Evolutionary conservation across 2,888 invertebrate genomes (phyloP), one percentile per base, ranked within the genome.

Genomic region (Bellardia bayeri): DNA sequence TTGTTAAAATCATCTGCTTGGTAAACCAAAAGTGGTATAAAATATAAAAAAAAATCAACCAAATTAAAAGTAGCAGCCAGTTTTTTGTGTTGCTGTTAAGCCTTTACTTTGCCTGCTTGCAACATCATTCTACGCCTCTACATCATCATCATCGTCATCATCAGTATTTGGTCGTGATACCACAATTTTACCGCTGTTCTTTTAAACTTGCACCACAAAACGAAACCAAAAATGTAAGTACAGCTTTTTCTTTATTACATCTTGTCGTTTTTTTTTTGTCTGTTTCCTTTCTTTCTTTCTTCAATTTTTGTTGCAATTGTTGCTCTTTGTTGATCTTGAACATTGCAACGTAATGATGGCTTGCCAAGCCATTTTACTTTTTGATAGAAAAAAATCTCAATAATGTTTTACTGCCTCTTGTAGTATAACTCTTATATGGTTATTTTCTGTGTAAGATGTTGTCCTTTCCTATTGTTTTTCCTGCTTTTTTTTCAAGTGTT

Each of bases 211-310:
- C 69, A 49, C 63, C 85, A 85, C 75, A 81, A 81, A 85, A 76
- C 81, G 54, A 75, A 54, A 81, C 87, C 85, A 87, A 87, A 87
- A 87, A 87, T 87, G 87, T 87, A 87, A 87, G 87, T 87, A 87
- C 87, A 82, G 64, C 87, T 79, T 87, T 87, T 84, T 84, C 85
- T 84, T 68, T 42, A 49, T 49, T 58, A 40, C 45, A 45, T 45
- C 3, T 45, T 9, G 45, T 9, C 8, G 45, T 9, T 80, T 51
- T n/a, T 54, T 71, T 16, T 23, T 63, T n/a, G n/a, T 40, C 63
- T 71, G n/a, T 14, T 23, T 23, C 23, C 23, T 61, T 58, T 58
- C 3, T 63, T 71, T 58, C n/a, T 8, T 61, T n/a, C 11, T 49
- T 54, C 45, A 63, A 6, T 66, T 66, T 14, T 45, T 72, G 33